These are phyloP conservation scores for Antheraea yamamai DNA, from an alignment of 2,888 invertebrate species.

Conservation along the genomic window DNA sequence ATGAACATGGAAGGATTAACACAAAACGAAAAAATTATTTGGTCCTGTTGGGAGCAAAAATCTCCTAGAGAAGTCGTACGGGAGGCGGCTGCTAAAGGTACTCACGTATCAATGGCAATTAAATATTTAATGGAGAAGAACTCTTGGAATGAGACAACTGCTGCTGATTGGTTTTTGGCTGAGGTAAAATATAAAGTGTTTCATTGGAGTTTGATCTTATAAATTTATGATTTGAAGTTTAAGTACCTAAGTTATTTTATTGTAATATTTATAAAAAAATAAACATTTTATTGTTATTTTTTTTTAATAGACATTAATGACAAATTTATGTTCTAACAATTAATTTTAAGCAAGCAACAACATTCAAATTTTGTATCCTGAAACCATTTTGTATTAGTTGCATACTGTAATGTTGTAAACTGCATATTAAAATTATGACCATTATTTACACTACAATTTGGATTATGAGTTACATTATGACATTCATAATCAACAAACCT, in stretches of 20 bases:
- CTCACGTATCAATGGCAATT: constrained; percentile 82
- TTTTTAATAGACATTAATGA: background rate
- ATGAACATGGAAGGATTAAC: constrained; percentile 78
- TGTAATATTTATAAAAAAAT: background rate
- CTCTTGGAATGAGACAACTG: constrained; percentile 75
- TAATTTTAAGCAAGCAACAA: background rate
- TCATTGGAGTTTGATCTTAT: background rate
- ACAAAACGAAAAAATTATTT: constrained; percentile 82
- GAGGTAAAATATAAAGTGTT: constrained; percentile 64
- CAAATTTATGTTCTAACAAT: background rate
- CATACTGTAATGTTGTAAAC: background rate
- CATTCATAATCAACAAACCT: background rate
- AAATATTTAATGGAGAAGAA: constrained; percentile 82
- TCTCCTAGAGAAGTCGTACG: constrained; percentile 84
- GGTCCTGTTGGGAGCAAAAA: constrained; percentile 85
- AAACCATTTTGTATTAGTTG: background rate
- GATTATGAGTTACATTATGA: background rate
- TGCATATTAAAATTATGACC: background rate
- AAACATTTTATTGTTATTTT: background rate
- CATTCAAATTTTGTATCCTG: background rate
- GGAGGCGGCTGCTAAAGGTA: constrained; percentile 86
- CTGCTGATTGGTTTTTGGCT: constrained; percentile 79
- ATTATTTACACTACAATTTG: background rate
- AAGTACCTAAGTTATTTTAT: background rate
- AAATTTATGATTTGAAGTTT: background rate